Base-by-base conservation (phyloP, 2,888 invertebrate genomes). In the Cryptus viduatorius region DNA sequence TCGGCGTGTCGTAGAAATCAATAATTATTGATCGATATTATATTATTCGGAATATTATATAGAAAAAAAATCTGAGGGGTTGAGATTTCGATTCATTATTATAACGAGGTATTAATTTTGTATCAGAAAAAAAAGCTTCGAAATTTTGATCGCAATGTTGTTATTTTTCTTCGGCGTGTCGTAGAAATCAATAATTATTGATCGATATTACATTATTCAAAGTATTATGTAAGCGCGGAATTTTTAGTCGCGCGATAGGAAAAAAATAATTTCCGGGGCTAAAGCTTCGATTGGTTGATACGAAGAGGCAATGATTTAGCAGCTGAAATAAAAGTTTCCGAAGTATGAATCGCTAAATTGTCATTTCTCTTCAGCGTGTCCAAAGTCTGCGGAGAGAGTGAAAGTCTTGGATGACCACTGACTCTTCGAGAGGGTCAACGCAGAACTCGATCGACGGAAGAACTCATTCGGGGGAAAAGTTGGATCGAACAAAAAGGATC, bases 401-500 rank as follows among this genome's bases (percentile, higher is more conserved):
- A 76, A 80, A 84, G 81, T 56, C 31, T 61, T 50, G 24, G 79
- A 44, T 61, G 44, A 59, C 29, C 48, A 29, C 72, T 68, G 68
- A 59, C 64, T 78, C 73, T 68, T 84, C 56, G 65, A 16, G 69
- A 64, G 73, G 73, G 68, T 84, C 77, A 81, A 69, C 79, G 37
- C 24, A 46, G 68, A 37, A 37, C 61, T 61, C 68, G n/a, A 31
- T n/a, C 31, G 46, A 67, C 44, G 56, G 65, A 56, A 24, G 59
- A 29, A 14, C 48, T 64, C 12, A 16, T 16, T 19, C 50, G n/a
- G 64, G 56, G 56, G 29, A 46, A 83, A 75, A 48, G n/a, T 46
- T 5, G n/a, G 50, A 48, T 73, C 56, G 69, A 59, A 75, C 79
- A 69, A 67, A 64, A 79, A 82, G 71, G 85, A 86, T 29, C 69